Base-by-base conservation (phyloP, 2,113 vertebrate species). In the Gasterosteus nipponicus region DNA sequence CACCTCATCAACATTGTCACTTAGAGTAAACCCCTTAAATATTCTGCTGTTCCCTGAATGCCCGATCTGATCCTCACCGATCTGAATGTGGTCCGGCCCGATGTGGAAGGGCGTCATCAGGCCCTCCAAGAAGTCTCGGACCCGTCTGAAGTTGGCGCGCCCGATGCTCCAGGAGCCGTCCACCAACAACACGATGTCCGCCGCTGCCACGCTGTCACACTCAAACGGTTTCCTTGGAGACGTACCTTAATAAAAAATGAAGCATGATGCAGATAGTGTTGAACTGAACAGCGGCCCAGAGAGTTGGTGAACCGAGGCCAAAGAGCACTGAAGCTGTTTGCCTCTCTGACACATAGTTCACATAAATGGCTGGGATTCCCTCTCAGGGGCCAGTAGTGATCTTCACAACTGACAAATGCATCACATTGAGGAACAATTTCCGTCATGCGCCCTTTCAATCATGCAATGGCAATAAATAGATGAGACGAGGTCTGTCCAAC, bases 121-220 rank as follows among this genome's bases (percentile, higher is more conserved):
- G 3, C 93, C 94, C 83, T 95, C 95, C 82, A 99, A 88, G 83
- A 99, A 98, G 59, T 96, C 96, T 26, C 96, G 90, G 64, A 99
- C 94, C 44, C 96, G 94, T 70, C 95, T 94, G 92, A 99, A 99
- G 69, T 98, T 97, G 77, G 87, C 93, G 75, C 96, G 95, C 11
- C 98, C 97, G 0, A 98, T 96, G 78, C 97, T 99, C 98, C 97
- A 98, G 42, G 98, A 99, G 2, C 97, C 97, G 1, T 98, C 97
- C 82, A 99, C 96, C 7, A 99, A 86, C 69, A 99, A 78, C 78
- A 97, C 2, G 0, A 98, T 78, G 59, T 99, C 97, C 0, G 86
- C 92, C 0, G 91, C 86, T 0, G 84, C 92, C 0, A 93, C 77
- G 0, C 93, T 91, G 22, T 93, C 87, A 29, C 97, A 98, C 41